A percentile compares a stretch with the other conserved stretches of the same genome.
Conservation (phyloP, 2,888 invertebrate genomes). For the Syrista parreyssii region DNA sequence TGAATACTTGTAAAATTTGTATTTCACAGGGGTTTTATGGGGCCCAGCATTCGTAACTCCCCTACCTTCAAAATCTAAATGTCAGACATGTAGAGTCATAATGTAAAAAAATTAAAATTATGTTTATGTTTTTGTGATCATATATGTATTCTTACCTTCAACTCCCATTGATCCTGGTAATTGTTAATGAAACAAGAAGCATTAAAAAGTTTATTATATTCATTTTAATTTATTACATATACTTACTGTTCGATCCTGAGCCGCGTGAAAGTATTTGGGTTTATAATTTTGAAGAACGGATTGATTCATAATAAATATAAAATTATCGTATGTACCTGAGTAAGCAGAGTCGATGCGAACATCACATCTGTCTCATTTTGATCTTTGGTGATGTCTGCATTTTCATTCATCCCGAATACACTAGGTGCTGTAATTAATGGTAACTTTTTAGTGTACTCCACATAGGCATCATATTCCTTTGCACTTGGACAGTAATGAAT, state of each 20-base stretch:
- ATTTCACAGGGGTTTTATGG: no score
- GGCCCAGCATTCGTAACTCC: background rate
- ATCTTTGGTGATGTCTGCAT: conserved; percentile 93
- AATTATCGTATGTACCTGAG: conserved; percentile 73
- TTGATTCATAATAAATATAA: background rate
- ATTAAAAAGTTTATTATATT: background rate
- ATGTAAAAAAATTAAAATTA: background rate
- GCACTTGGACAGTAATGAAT: conserved; percentile 79
- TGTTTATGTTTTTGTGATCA: background rate
- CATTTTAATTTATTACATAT: conserved; percentile 5
- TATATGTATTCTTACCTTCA: conserved; percentile 37
- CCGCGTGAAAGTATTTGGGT: conserved; percentile 10
- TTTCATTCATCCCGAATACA: conserved; percentile 92
- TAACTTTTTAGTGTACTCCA: conserved; percentile 75
- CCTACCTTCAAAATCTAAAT: conserved; percentile 10
- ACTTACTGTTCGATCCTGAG: conserved; percentile 55
- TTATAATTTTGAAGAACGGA: conserved; percentile 8
- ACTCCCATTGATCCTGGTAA: conserved; percentile 49
- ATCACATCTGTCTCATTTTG: conserved; percentile 86
- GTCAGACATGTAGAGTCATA: background rate
- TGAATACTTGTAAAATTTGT: no score
- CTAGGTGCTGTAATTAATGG: conserved; percentile 84
- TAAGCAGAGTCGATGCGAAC: conserved; percentile 78
- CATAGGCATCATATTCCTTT: conserved; percentile 78
- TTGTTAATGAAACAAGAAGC: background rate